Percentiles rank a stretch among this genome's conserved stretches.
These are phyloP conservation scores for Hoplias malabaricus DNA, from an alignment of 2,113 vertebrate species.

Conservation along the genomic window DNA sequence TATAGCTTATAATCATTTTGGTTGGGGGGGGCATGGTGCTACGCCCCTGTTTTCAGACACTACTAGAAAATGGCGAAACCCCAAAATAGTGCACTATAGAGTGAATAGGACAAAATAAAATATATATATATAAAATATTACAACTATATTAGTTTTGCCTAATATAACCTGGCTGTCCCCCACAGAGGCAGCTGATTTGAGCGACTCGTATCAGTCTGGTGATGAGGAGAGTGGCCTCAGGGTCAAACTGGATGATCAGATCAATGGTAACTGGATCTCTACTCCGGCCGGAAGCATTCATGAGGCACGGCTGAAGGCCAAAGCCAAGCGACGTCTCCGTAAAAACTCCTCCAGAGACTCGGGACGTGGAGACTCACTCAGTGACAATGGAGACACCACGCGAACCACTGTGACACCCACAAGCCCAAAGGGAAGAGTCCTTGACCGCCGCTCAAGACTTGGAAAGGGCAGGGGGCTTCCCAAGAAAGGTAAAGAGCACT, in stretches of 20 bases:
- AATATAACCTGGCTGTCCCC: neutral
- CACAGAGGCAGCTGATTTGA: slow-evolving; percentile 83
- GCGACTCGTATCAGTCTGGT: slow-evolving; percentile 84
- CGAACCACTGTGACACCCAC: slow-evolving; percentile 77
- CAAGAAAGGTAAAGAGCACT: slow-evolving; percentile 87
- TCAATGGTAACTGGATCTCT: slow-evolving; percentile 90
- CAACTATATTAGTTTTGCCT: no score
- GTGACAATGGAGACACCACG: slow-evolving; percentile 86
- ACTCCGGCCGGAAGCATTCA: slow-evolving; percentile 77
- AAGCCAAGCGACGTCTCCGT: slow-evolving; percentile 89
- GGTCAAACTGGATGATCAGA: slow-evolving; percentile 80
- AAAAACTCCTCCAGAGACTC: slow-evolving; percentile 97
- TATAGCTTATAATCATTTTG: no score
- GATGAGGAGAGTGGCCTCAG: slow-evolving; percentile 81
- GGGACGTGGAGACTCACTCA: slow-evolving; percentile 93
- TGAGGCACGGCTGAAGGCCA: slow-evolving; percentile 93
- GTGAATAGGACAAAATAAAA: no score
- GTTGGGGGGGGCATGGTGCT: no score
- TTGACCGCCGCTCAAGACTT: slow-evolving; percentile 89
- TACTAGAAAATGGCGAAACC: no score
- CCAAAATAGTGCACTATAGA: no score
- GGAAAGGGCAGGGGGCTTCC: slow-evolving; percentile 94
- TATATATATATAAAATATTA: no score
- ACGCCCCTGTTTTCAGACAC: no score
- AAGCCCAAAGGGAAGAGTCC: slow-evolving; percentile 90